Base-by-base conservation (phyloP, 2,888 invertebrate species). In the Lissocephala sabroskyi region DNA sequence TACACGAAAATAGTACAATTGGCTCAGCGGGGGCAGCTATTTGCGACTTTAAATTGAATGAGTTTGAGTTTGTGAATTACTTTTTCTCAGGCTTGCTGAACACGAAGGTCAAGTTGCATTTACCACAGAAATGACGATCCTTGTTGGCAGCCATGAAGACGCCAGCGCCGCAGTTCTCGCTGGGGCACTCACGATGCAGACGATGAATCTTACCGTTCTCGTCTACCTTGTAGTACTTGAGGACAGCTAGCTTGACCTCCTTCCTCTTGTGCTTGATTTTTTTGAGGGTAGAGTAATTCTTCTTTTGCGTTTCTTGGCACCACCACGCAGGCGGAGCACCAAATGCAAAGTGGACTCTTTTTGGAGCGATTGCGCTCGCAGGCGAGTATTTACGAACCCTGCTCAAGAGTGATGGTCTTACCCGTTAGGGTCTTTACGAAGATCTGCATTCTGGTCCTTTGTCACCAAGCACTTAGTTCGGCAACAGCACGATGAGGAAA, bases 201-300 rank as follows among this genome's bases (percentile, higher is more conserved):
- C 98, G 92, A 84, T 96, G 96, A 86, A 99, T 98, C 86, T 99
- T 98, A 52, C 98, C 98, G 85, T 97, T 97, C 85, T 98, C 98
- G 86, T 98, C 98, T 78, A 98, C 98, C 93, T 98, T 98, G 88
- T 99, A 99, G 87, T 92, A 99, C 87, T 98, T 97, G 70, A 99
- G 90, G 46, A 98, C 97, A 61, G 98, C 94, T 67, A 99, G 90
- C 89, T 99, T 99, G 87, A 99, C 97, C 93, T 99, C 99, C 98
- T 98, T 99, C 92, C 97, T 97, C 93, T 98, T 99, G 88, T 99
- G 99, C 88, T 98, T 98, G 86, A 96, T 98, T 88, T 99, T 99
- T 88, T 99, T 99, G 71, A 98, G 99, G n/a, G 99, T 99, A 61
- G 98, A 98, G 89, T 99, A 99, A 88, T 98, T 98, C 97, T 99